phyloP scores from a whole-genome alignment of 2,888 invertebrate species.

The Sylvicola cinctus region DNA sequence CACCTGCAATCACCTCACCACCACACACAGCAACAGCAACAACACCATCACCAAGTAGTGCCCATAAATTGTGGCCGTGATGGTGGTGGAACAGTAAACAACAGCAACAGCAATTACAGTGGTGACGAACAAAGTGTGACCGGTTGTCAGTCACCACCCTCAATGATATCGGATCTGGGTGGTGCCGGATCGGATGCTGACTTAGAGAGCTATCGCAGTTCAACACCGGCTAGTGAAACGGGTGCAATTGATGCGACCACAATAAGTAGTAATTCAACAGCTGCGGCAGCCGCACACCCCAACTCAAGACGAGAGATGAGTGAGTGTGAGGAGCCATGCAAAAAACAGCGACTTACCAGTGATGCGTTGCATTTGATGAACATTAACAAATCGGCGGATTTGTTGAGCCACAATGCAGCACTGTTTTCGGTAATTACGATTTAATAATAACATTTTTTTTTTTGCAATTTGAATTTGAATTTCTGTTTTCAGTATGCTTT shows the following conservation, averaged over 20 bases:
- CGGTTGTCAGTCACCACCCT: conserved; percentile 1
- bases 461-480: too few species aligned
- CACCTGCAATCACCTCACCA: background rate
- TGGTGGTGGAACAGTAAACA: too few species aligned
- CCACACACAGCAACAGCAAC: background rate
- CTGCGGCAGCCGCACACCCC: background rate
- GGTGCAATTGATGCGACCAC: background rate
- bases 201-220: conserved; percentile 7
- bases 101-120: too few species aligned
- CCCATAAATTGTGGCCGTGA: too few species aligned
- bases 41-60: background rate
- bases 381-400: too few species aligned
- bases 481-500: too few species aligned
- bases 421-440: too few species aligned
- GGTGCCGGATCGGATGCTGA: conserved; percentile 6
- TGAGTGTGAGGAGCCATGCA: conserved; percentile 6
- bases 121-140: too few species aligned
- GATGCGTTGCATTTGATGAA: too few species aligned
- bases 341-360: conserved; percentile 9
- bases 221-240: conserved; percentile 7
- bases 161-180: conserved; percentile 5
- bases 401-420: too few species aligned
- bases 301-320: background rate
- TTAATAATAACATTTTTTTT: too few species aligned
- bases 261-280: conserved; percentile 5